Evolutionary conservation across 2,888 invertebrate species (phyloP), one percentile per base, ranked within the genome.

Genomic region (Drosophila colorata): DNA sequence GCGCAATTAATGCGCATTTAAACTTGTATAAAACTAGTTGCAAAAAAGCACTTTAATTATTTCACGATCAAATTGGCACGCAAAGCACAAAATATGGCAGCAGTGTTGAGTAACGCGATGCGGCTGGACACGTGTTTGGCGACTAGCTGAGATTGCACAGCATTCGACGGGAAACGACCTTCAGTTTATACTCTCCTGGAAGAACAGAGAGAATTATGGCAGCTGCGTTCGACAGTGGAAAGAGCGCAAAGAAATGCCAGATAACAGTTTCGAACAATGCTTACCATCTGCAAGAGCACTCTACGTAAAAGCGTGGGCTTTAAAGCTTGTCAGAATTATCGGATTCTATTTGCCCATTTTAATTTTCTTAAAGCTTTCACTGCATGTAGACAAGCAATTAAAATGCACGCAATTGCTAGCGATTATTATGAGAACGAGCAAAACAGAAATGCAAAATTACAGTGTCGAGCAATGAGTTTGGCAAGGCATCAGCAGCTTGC

Each of bases 1-100:
- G 53, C 51, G 41, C 77, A 77, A 74, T 74, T 74, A 77, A 65
- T 60, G 46, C 53, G 33, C 25, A n/a, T n/a, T 23, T 9, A 8
- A 48, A 38, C 16, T 61, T 43, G 23, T n/a, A 4, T 4, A 1
- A 4, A 52, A 28, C 64, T 70, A 57, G 20, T 41, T 49, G 3
- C 2, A 18, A 23, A 28, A 37, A 51, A 43, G 23, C 43, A 33
- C 13, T 16, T 31, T 23, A 20, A 47, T 46, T 48, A 56, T 57
- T 41, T 7, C 31, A 41, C 64, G 58, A 64, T 70, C 56, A 16
- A 76, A 76, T 53, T 73, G 57, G 14, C 73, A 47, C 35, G 16
- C 28, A 47, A 31, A 37, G 48, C 38, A 38, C 20, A 31, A 16
- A 11, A 13, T 1, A 44, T 2, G 9, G 6, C 1, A 28, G 16